Conservation (phyloP, 2,113 vertebrate species). For the Hoplias malabaricus region DNA sequence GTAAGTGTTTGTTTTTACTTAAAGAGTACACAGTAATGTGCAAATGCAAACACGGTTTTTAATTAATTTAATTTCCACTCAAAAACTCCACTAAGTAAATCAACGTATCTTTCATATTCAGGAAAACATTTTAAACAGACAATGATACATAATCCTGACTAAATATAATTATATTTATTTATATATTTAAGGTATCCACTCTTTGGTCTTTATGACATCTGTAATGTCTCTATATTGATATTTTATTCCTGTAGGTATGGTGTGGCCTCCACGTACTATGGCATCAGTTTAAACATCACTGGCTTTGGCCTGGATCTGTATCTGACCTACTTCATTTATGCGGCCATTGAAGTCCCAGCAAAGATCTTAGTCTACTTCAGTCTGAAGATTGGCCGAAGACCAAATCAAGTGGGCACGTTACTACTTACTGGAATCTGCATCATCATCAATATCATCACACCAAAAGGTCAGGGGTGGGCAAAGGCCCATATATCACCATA, state of each 20-base stretch:
- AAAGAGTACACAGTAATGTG: too few relatives aligned
- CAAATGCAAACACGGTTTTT: too few relatives aligned
- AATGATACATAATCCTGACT: too few relatives aligned
- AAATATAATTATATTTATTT: too few relatives aligned
- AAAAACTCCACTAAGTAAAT: too few relatives aligned
- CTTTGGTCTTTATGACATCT: neutral
- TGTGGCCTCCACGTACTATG: constrained; percentile 76
- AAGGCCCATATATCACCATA: too few relatives aligned
- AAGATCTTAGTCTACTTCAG: constrained; percentile 67
- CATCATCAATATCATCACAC: constrained; percentile 71
- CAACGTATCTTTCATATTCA: too few relatives aligned
- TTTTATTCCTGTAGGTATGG: constrained; percentile 66
- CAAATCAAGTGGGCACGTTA: constrained; percentile 49
- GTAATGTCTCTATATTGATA: neutral
- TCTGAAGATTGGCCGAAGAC: constrained; percentile 64
- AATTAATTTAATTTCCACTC: too few relatives aligned
- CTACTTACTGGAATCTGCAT: constrained; percentile 70
- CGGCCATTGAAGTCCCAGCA: constrained; percentile 67
- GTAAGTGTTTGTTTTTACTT: constrained; percentile 62
- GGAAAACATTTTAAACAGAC: too few relatives aligned
- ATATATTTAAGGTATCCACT: too few relatives aligned
- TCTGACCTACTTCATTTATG: constrained; percentile 71
- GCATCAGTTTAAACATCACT: constrained; percentile 72
- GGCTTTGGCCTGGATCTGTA: constrained; percentile 71
- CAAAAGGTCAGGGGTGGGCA: constrained; percentile 74